A percentile compares a stretch with the other conserved stretches of the same genome.
Evolutionary conservation across 2,113 vertebrate genomes (phyloP).

Genomic region (Meriones unguiculatus): DNA sequence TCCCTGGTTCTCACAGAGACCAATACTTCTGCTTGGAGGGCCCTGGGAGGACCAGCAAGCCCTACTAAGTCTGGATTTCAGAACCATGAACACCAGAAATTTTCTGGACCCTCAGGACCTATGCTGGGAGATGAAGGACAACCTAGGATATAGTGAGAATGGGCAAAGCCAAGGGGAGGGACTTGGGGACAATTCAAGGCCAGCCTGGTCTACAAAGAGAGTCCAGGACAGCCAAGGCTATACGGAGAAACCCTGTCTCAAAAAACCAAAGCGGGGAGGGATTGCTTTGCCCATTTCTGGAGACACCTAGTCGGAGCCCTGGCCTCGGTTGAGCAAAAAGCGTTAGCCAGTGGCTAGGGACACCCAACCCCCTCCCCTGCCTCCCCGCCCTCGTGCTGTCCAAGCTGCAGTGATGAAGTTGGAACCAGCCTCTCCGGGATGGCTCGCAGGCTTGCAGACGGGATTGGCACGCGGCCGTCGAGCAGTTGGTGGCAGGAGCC

Average conservation of each 20-base stretch:
- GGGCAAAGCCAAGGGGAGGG: background rate
- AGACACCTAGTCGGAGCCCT: background rate
- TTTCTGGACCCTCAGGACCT: background rate
- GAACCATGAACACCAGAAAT: background rate
- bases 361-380: constrained; percentile 21
- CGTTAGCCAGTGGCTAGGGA: background rate
- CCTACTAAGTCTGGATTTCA: background rate
- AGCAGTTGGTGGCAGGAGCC: constrained; percentile 90
- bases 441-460: constrained; percentile 84
- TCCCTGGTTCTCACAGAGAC: background rate
- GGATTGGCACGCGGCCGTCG: constrained; percentile 88
- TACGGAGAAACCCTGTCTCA: too few relatives aligned
- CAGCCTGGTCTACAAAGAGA: too few relatives aligned
- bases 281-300: background rate
- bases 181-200: background rate
- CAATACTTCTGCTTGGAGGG: background rate
- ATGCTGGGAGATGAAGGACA: background rate
- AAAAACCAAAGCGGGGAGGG: too few relatives aligned
- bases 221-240: too few relatives aligned
- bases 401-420: constrained; percentile 87
- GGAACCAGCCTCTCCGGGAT: constrained; percentile 87
- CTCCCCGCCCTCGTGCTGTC: background rate
- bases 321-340: background rate
- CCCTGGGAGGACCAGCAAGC: background rate
- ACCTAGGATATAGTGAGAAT: background rate